Evolutionary conservation across 2,888 invertebrate species (phyloP), one percentile per base, ranked within the genome.

Genomic region (Microdon myrmicae): DNA sequence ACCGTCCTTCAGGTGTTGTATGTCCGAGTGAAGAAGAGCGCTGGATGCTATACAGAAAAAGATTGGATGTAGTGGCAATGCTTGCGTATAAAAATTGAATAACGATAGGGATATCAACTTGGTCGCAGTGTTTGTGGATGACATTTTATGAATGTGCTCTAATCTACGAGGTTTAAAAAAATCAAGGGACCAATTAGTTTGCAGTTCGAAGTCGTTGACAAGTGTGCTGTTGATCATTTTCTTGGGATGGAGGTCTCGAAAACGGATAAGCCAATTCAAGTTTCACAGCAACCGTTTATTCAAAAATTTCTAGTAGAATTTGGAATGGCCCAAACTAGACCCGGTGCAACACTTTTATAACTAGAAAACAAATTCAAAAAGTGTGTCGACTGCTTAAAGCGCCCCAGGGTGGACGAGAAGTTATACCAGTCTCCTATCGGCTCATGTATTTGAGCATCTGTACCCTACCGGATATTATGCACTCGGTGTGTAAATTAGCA

Each of bases 151-250:
- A 7, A 39, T 38, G 7, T 28, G 43, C 14, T 60, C 48, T 3
- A 26, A 16, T 20, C 29, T 43, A 3, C 5, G 12, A 20, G 3
- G 26, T 2, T 8, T 67, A 13, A 23, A 6, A 19, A 23, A 12
- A 67, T 67, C 22, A 69, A 68, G 25, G 8, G 20, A 8, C 7
- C 28, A 8, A 51, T 69, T 1, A 23, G 14, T 8, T 34, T 28
- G 9, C 6, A 44, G n/a, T 54, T 54, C 12, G 53, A 60, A 1
- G 34, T 41, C 1, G 32, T 61, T 2, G 60, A 48, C 32, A 54
- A 54, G 10, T 47, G 53, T 12, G 20, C 34, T 6, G 23, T 44
- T 9, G 32, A 45, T 7, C 28, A 48, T 17, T 48, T 43, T 28
- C 9, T 60, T 7, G 48, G 59, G 3, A 59, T 53, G 17, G 47